These are phyloP conservation scores for Seira musarum DNA, from an alignment of 2,888 invertebrate genomes.

Conservation along the genomic window DNA sequence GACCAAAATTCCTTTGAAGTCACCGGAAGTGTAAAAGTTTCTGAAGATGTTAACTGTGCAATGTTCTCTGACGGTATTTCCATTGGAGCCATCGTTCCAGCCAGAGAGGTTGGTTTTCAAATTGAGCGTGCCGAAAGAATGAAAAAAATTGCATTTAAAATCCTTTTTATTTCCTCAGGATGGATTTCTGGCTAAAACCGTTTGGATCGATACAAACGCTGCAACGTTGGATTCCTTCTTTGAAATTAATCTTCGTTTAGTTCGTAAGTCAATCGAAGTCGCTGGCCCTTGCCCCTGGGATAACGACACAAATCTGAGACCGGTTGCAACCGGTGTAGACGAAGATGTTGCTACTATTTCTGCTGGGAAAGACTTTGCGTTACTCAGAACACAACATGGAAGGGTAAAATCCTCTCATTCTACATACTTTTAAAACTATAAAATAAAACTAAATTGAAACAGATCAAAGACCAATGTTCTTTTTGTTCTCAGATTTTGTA, in stretches of 20 bases:
- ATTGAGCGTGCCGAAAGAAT: not conserved
- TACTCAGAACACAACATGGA: constrained; percentile 87
- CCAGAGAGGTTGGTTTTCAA: constrained; percentile 80
- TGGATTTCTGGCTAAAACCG: constrained; percentile 84
- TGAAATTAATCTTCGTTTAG: constrained; percentile 83
- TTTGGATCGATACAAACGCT: constrained; percentile 76
- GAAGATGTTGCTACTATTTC: constrained; percentile 85
- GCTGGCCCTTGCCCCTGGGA: constrained; percentile 83
- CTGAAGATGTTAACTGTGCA: constrained; percentile 73
- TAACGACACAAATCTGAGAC: constrained; percentile 76
- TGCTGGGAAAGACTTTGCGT: constrained; percentile 92
- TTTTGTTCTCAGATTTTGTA: constrained; percentile 79
- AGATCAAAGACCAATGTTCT: too few species aligned
- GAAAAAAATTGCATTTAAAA: constrained; percentile 13
- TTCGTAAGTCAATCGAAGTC: constrained; percentile 84
- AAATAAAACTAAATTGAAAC: not conserved
- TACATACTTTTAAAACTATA: not conserved
- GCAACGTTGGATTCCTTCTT: constrained; percentile 73
- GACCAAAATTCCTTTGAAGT: constrained; percentile 74
- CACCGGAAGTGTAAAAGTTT: constrained; percentile 56
- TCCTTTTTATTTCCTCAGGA: constrained; percentile 77
- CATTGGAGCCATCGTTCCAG: constrained; percentile 84
- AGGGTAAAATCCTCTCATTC: constrained; percentile 76
- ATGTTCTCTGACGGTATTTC: constrained; percentile 86
- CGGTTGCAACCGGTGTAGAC: constrained; percentile 77